phyloP scores from a whole-genome alignment of 2,113 vertebrate species.

The Dendrocopos noguchii region DNA sequence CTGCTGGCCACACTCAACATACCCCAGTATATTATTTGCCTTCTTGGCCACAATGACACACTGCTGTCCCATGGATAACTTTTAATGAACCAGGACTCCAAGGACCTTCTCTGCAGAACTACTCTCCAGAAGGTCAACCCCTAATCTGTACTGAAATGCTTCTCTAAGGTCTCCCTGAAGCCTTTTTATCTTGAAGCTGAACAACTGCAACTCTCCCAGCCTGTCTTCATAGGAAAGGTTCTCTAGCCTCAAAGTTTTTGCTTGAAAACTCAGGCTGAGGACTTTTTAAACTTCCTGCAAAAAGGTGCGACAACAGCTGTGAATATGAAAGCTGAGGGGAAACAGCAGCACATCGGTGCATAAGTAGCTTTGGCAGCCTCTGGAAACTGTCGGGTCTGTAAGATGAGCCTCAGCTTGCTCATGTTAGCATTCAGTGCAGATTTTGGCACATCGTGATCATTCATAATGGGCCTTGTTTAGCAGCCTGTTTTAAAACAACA shows the following conservation, averaged over 20 bases:
- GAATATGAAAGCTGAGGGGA: background rate
- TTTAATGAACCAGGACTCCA: too few species aligned
- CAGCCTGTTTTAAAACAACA: background rate
- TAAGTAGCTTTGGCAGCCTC: background rate
- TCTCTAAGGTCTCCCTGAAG: too few species aligned
- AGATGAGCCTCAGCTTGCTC: background rate
- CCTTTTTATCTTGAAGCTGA: too few species aligned
- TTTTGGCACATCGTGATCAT: background rate
- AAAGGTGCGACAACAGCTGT: background rate
- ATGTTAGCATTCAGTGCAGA: background rate
- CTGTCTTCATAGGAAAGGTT: too few species aligned
- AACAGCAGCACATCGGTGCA: background rate
- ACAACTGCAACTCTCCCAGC: too few species aligned
- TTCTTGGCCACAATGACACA: too few species aligned
- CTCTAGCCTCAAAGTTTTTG: background rate
- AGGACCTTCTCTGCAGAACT: too few species aligned
- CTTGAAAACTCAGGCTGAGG: background rate
- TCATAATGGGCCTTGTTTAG: background rate
- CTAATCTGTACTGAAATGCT: too few species aligned
- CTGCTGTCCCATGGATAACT: too few species aligned
- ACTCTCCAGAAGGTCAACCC: too few species aligned
- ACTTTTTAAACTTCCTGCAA: background rate
- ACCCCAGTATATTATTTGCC: too few species aligned
- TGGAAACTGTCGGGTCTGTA: background rate
- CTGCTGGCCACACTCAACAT: too few species aligned